These are phyloP conservation scores for Ammodytes dubius DNA, from an alignment of 2,113 vertebrate genomes.

Conservation along the genomic window DNA sequence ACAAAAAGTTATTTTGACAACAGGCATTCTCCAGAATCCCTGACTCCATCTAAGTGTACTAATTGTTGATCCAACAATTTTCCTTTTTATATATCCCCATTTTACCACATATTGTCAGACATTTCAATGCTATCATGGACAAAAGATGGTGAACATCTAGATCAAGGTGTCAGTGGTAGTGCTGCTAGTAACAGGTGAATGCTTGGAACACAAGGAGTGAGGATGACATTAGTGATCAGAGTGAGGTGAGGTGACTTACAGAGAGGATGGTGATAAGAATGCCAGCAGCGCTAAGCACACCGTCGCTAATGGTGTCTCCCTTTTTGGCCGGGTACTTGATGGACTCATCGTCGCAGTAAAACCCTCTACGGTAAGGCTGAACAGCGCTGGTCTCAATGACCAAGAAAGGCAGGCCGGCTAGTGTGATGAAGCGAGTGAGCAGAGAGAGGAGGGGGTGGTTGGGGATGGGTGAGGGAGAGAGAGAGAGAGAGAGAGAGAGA, in stretches of 20 bases:
- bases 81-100: too few species aligned
- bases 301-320: conserved; percentile 94
- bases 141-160: conserved; percentile 12
- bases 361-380: conserved; percentile 90
- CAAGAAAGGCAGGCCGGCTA: conserved; percentile 95
- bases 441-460: conserved; percentile 15
- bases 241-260: conserved; percentile 85
- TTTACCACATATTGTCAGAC: too few species aligned
- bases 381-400: conserved; percentile 96
- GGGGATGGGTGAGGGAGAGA: conserved; percentile 36
- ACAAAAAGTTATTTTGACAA: too few species aligned
- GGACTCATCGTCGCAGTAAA: conserved; percentile 95
- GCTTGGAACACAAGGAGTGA: conserved; percentile 79
- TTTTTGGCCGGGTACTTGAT: conserved; percentile 95
- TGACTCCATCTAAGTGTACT: too few species aligned
- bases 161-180: conserved; percentile 37
- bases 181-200: conserved; percentile 83
- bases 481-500: conserved; percentile 52
- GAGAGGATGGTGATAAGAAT: conserved; percentile 95
- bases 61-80: too few species aligned
- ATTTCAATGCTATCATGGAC: not conserved
- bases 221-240: conserved; percentile 69
- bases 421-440: conserved; percentile 62
- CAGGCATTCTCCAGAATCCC: too few species aligned
- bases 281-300: conserved; percentile 93